Percentiles rank a stretch among this genome's conserved stretches.
Evolutionary conservation across 2,888 invertebrate genomes (phyloP).

Genomic region (Rapana venosa): DNA sequence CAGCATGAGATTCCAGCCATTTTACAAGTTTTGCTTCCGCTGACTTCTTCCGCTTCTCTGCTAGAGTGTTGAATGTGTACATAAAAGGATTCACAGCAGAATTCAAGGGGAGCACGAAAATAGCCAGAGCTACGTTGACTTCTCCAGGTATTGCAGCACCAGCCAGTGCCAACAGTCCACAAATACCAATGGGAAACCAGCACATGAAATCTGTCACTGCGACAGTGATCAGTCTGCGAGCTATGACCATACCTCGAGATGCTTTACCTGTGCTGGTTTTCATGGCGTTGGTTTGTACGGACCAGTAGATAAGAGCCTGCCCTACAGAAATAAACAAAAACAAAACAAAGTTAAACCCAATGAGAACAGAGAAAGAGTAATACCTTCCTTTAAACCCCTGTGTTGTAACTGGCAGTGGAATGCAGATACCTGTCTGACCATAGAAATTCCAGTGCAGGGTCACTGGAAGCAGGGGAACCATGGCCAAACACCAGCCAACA

Average conservation of each 20-base stretch:
- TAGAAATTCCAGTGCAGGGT: constrained; percentile 63
- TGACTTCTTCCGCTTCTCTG: constrained; percentile 2
- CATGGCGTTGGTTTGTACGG: constrained; percentile 49
- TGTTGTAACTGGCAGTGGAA: constrained; percentile 75
- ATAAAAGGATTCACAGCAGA: constrained; percentile 35
- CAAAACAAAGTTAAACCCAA: constrained; percentile 70
- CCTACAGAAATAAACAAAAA: constrained; percentile 72
- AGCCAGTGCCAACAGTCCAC: constrained; percentile 23
- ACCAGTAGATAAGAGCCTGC: constrained; percentile 72
- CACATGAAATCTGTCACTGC: constrained; percentile 28
- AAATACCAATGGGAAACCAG: constrained; percentile 30
- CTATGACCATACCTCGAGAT: constrained; percentile 5
- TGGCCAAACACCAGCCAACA: constrained; percentile 69
- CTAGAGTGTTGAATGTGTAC: constrained; percentile 15
- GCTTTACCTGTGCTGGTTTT: neutral
- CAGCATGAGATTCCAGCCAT: constrained; percentile 12
- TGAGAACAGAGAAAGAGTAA: constrained; percentile 73
- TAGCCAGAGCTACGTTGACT: constrained; percentile 20
- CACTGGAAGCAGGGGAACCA: constrained; percentile 68
- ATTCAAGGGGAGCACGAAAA: constrained; percentile 26
- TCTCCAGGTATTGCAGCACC: constrained; percentile 23
- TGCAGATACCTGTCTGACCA: constrained; percentile 71
- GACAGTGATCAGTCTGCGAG: constrained; percentile 19
- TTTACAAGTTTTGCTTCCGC: neutral
- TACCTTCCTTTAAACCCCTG: constrained; percentile 75